Percentiles rank a stretch among this genome's conserved stretches.
Evolutionary conservation across 92 coral and sea anemone genomes (phyloP).

Genomic region (Ricordea florida): DNA sequence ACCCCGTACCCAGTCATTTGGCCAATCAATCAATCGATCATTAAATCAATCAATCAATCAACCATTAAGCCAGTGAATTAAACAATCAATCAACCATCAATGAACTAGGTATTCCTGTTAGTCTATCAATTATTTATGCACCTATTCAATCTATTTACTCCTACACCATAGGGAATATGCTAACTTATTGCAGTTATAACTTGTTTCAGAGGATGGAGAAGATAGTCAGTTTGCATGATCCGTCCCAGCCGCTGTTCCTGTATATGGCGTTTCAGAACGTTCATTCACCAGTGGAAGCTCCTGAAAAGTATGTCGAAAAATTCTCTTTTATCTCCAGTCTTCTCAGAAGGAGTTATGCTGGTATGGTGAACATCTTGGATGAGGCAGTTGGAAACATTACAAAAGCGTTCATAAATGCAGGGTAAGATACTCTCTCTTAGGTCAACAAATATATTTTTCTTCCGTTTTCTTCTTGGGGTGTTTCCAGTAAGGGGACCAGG

Average conservation of each 20-base stretch:
- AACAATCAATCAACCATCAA: too few species aligned
- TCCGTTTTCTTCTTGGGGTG: slow-evolving; percentile 10
- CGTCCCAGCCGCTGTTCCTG: slow-evolving; percentile 64
- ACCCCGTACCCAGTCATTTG: too few species aligned
- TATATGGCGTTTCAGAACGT: slow-evolving; percentile 83
- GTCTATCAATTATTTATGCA: too few species aligned
- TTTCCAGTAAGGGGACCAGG: too few species aligned
- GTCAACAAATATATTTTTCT: slow-evolving; percentile 47
- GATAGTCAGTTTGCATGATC: slow-evolving; percentile 52
- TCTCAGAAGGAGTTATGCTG: slow-evolving; percentile 51
- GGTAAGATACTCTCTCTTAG: slow-evolving; percentile 53
- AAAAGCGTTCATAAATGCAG: slow-evolving; percentile 24
- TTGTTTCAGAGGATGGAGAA: slow-evolving; percentile 40
- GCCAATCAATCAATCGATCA: too few species aligned
- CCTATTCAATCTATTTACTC: too few species aligned
- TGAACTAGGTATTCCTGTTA: too few species aligned
- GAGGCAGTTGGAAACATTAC: slow-evolving; percentile 79
- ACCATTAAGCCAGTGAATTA: too few species aligned
- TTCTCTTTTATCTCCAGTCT: slow-evolving; percentile 54
- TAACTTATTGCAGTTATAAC: background rate
- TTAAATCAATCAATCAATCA: too few species aligned
- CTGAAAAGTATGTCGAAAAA: slow-evolving; percentile 57
- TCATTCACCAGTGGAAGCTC: slow-evolving; percentile 72
- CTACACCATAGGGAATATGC: too few species aligned
- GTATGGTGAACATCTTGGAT: slow-evolving; percentile 68